Percentiles rank a stretch among this genome's conserved stretches.
Conservation (phyloP, 2,888 invertebrate species). For the Eupsilia transversa region DNA sequence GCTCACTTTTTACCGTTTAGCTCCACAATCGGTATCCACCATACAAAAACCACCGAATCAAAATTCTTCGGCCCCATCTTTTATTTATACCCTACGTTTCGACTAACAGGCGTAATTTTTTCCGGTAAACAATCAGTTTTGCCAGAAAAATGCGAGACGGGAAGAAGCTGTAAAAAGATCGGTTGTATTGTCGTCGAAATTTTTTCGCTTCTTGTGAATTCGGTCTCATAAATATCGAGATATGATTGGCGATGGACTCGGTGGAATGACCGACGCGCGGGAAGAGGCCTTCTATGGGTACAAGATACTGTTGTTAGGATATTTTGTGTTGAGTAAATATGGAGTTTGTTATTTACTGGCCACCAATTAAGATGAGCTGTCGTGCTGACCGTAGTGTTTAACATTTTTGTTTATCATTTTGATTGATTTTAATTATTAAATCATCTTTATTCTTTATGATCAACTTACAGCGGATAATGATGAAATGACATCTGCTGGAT, state of each 20-base stretch:
- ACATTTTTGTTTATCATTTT: no score
- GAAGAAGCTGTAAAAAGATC: constrained; percentile 88
- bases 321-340: no score
- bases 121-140: constrained; percentile 91
- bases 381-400: no score
- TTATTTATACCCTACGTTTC: constrained; percentile 88
- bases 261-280: constrained; percentile 73
- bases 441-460: no score
- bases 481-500: not conserved
- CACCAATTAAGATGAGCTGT: no score
- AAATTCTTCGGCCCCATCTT: constrained; percentile 88
- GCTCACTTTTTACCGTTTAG: constrained; percentile 79
- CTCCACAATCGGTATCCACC: constrained; percentile 82
- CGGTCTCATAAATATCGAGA: constrained; percentile 83
- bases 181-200: constrained; percentile 77
- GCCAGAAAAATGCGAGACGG: constrained; percentile 89
- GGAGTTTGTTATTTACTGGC: no score
- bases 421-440: no score
- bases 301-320: not conserved
- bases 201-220: constrained; percentile 78
- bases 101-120: constrained; percentile 90
- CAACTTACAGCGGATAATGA: no score
- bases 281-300: constrained; percentile 36
- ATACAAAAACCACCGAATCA: constrained; percentile 88
- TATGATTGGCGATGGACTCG: constrained; percentile 81